Conservation (phyloP, 2,113 vertebrate species). For the Girardinichthys multiradiatus region DNA sequence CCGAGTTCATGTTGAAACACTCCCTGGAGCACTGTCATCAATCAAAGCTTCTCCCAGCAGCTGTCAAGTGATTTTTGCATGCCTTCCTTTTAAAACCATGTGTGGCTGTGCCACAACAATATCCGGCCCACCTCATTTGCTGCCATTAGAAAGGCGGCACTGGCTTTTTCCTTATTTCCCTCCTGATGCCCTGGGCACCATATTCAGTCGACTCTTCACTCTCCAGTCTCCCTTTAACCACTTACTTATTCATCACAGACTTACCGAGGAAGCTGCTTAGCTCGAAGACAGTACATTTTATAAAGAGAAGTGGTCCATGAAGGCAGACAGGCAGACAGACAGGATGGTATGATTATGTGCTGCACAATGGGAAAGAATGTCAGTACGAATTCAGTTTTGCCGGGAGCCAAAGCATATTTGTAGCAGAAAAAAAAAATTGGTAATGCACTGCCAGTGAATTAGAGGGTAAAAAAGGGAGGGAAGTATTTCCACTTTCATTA, state of each 20-base stretch:
- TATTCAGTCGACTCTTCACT: constrained; percentile 48
- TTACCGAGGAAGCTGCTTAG: constrained; percentile 37
- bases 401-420: constrained; percentile 59
- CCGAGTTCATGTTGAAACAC: constrained; percentile 71
- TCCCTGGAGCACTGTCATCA: constrained; percentile 70
- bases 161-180: constrained; percentile 52
- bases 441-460: constrained; percentile 48
- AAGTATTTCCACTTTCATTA: constrained; percentile 72
- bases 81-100: constrained; percentile 31
- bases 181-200: constrained; percentile 46
- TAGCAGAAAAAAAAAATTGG: constrained; percentile 48
- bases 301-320: constrained; percentile 9
- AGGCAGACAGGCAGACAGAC: neutral
- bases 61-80: constrained; percentile 54
- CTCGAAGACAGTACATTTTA: constrained; percentile 51
- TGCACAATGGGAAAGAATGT: constrained; percentile 53
- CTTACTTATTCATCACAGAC: constrained; percentile 64
- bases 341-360: constrained; percentile 19
- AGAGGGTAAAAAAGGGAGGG: constrained; percentile 39
- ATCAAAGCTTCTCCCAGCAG: constrained; percentile 68
- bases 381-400: constrained; percentile 60
- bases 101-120: constrained; percentile 52
- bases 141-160: constrained; percentile 52
- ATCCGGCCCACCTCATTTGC: constrained; percentile 64
- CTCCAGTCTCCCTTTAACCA: constrained; percentile 47